Percentiles rank a stretch among this genome's conserved stretches.
These are phyloP conservation scores for Turdus rufiventris DNA, from an alignment of 2,113 vertebrate genomes.

Conservation along the genomic window DNA sequence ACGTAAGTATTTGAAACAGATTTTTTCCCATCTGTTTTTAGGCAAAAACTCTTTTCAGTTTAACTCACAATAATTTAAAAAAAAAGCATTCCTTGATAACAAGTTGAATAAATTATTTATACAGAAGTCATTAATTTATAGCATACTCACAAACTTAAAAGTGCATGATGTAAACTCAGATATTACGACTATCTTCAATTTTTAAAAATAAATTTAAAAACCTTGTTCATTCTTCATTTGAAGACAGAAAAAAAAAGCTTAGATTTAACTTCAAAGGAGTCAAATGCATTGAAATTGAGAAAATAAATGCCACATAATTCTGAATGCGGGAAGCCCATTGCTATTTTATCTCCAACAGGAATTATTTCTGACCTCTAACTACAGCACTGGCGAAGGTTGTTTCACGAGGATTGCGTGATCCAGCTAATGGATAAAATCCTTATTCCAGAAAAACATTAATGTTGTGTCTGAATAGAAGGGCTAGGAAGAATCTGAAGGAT, in stretches of 20 bases:
- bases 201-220: not conserved
- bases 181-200: not conserved
- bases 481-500: not conserved
- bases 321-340: not conserved
- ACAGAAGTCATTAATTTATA: not conserved
- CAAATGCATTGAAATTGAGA: not conserved
- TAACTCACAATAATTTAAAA: not conserved
- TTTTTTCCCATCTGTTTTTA: not conserved
- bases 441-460: not conserved
- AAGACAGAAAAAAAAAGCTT: not conserved
- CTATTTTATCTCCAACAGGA: not conserved
- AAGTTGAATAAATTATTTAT: slow-evolving; percentile 1
- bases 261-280: slow-evolving; percentile 25
- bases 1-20: not conserved
- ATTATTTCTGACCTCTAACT: not conserved
- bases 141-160: not conserved
- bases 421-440: not conserved
- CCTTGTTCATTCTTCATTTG: not conserved
- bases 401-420: not conserved
- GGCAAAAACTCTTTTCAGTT: not conserved
- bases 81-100: not conserved
- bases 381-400: not conserved
- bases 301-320: not conserved
- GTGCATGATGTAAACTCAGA: not conserved
- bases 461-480: not conserved